These are phyloP conservation scores for Brachionichthys hirsutus DNA, from an alignment of 2,113 vertebrate species.

Conservation along the genomic window DNA sequence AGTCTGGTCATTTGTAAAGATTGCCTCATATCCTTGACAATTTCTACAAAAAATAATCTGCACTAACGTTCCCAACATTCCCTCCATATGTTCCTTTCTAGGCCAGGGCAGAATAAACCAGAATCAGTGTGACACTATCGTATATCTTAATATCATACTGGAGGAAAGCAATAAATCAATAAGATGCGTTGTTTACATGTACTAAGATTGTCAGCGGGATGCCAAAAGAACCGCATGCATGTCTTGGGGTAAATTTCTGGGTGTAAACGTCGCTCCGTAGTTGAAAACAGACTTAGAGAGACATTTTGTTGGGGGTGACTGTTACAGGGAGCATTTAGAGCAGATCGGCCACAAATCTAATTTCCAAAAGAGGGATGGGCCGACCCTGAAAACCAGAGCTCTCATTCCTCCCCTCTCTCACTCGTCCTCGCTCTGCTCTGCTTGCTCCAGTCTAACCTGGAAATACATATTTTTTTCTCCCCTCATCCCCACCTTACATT, in stretches of 20 bases:
- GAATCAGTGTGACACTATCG: too few species aligned
- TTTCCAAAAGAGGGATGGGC: slow-evolving; percentile 54
- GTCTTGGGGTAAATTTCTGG: background rate
- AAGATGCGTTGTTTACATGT: background rate
- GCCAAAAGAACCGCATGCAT: background rate
- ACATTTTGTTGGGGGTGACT: slow-evolving; percentile 43
- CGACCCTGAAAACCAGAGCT: slow-evolving; percentile 9
- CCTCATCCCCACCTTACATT: slow-evolving; percentile 8
- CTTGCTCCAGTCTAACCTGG: slow-evolving; percentile 25
- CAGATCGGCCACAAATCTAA: slow-evolving; percentile 51
- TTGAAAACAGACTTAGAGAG: slow-evolving; percentile 12
- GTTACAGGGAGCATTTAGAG: slow-evolving; percentile 26
- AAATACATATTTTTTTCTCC: background rate
- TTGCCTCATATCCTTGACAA: too few species aligned
- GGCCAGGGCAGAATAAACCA: too few species aligned
- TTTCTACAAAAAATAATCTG: too few species aligned
- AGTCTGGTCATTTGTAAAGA: too few species aligned
- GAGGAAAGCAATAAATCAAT: background rate
- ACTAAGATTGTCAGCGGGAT: too few species aligned
- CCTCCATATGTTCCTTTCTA: too few species aligned
- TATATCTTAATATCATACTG: too few species aligned
- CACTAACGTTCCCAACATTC: too few species aligned
- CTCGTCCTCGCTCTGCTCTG: slow-evolving; percentile 4
- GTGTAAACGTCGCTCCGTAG: background rate
- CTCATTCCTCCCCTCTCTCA: slow-evolving; percentile 23